Percentiles rank a stretch among this genome's conserved stretches.
Evolutionary conservation across 2,113 vertebrate species (phyloP).

Genomic region (Oncorhynchus keta): DNA sequence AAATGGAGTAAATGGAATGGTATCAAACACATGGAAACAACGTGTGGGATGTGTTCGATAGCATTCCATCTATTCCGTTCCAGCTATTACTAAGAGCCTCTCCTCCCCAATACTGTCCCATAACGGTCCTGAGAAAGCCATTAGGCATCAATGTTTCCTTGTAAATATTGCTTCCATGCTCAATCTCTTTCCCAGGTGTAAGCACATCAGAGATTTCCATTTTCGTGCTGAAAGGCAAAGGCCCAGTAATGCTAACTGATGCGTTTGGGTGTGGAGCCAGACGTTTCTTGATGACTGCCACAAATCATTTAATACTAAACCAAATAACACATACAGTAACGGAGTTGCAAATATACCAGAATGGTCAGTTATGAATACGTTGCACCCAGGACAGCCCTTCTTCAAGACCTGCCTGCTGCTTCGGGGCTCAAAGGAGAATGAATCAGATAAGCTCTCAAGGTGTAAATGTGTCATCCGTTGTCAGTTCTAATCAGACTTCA

Average conservation of each 20-base stretch:
- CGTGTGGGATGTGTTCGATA: too few species aligned
- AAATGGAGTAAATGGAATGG: too few species aligned
- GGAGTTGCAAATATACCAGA: neutral
- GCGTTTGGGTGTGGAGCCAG: too few species aligned
- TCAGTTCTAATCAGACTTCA: neutral
- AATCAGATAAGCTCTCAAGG: neutral
- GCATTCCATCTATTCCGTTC: too few species aligned
- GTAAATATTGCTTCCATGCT: neutral
- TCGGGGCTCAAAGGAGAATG: neutral
- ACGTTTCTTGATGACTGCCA: too few species aligned
- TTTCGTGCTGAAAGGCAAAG: too few species aligned
- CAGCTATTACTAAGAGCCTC: too few species aligned
- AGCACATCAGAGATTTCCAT: neutral
- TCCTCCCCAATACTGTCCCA: neutral
- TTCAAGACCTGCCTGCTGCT: neutral
- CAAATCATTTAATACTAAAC: neutral
- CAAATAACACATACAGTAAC: neutral
- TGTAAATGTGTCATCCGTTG: neutral
- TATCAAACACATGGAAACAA: too few species aligned
- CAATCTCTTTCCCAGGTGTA: constrained; percentile 2
- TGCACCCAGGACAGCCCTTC: neutral
- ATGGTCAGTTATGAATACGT: neutral
- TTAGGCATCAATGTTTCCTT: neutral
- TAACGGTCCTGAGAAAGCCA: neutral
- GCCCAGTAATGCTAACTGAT: too few species aligned